Percentiles rank a stretch among this genome's conserved stretches.
These are phyloP conservation scores for Watersipora subatra DNA, from an alignment of 1,140 invertebrate genomes.

Conservation along the genomic window DNA sequence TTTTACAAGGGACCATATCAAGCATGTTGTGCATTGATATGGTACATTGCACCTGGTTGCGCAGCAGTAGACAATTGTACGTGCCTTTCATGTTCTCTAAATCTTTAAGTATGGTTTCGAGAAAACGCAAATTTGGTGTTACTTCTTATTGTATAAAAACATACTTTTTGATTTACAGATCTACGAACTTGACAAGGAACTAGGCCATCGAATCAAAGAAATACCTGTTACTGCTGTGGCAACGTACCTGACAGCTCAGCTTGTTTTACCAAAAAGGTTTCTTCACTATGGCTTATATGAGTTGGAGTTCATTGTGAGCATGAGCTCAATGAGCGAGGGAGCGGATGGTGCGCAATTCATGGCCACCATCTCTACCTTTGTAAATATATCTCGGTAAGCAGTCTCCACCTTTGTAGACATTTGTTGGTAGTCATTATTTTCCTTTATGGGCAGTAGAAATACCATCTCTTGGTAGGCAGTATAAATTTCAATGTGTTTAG, in stretches of 20 bases:
- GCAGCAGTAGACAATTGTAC: too few species aligned
- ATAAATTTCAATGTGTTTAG: too few species aligned
- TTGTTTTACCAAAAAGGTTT: not conserved
- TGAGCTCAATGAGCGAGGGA: not conserved
- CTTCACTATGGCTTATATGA: not conserved
- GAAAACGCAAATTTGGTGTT: too few species aligned
- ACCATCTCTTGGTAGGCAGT: too few species aligned
- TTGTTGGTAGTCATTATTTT: too few species aligned
- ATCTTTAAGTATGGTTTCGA: too few species aligned
- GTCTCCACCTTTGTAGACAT: too few species aligned
- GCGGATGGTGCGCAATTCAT: not conserved
- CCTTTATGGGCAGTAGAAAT: too few species aligned
- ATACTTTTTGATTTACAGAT: not conserved
- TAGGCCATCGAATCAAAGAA: not conserved
- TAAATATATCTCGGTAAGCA: not conserved
- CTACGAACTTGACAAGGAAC: not conserved
- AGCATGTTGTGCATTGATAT: too few species aligned
- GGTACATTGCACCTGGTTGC: too few species aligned
- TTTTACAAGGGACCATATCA: too few species aligned
- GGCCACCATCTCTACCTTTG: not conserved
- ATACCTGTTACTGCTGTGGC: not conserved
- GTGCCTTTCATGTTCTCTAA: too few species aligned
- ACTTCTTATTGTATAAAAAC: not conserved
- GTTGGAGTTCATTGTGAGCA: not conserved
- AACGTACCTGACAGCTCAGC: not conserved